Base-by-base conservation (phyloP, 92 coral and sea anemone genomes). In the Micromussa lordhowensis region DNA sequence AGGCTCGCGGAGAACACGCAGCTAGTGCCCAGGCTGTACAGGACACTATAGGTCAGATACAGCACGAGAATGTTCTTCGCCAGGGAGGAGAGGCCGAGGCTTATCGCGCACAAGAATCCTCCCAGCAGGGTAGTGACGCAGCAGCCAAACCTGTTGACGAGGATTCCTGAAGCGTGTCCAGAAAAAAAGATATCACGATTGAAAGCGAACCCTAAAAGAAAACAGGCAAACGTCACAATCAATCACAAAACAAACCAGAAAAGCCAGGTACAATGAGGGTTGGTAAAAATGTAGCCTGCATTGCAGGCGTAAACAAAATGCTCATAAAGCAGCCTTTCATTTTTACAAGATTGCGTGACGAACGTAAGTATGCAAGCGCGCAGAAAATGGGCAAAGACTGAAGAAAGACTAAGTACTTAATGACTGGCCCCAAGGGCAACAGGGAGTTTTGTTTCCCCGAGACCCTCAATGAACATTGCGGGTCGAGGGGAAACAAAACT, bases 201-300 rank as follows among this genome's bases (percentile, higher is more conserved):
- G 92, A 81, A 38, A 89, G 82, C 28, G 96, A 94, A n/a, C 96
- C 96, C 95, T 94, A 81, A 86, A 53, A 75, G 36, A 38, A 69
- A 84, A 24, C 66, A 40, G 21, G 1, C 4, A n/a, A 68, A 68
- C 1, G 15, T n/a, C 30, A 79, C 17, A 30, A 68, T 44, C 51
- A 44, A 44, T 8, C 12, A 8, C 10, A 44, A 44, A 44, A 44
- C 51, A 5, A 44, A 5, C 10, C 51, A 44, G 51, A 44, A 8
- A 44, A 13, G 51, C 51, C 51, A 8, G 51, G 51, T 40, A 40
- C 0, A 40, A 36, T 5, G 4, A 2, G 4, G 38, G 38, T 36
- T 36, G 38, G 38, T 36, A 36, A 36, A 36, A 36, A 36, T 36
- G n/a, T n/a, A n/a, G n/a, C n/a, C n/a, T n/a, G n/a, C n/a, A n/a